Percentiles rank a stretch among this genome's conserved stretches.
These are phyloP conservation scores for Ischnus inquisitorius DNA, from an alignment of 2,888 invertebrate species.

Conservation along the genomic window DNA sequence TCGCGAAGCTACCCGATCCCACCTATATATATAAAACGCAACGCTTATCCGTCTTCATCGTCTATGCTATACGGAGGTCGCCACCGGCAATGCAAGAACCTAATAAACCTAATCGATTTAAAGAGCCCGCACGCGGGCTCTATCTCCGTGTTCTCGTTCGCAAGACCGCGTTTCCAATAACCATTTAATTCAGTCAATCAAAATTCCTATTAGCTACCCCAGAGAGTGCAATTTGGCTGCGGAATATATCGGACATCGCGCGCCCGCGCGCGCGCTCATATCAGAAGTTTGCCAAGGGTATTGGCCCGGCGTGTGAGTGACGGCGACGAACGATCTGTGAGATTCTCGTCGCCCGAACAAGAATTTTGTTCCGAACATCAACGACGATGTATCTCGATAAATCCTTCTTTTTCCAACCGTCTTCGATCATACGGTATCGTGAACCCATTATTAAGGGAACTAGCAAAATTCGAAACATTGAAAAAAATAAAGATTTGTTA, in stretches of 20 bases:
- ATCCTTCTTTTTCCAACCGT: background rate
- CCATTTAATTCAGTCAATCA: constrained; percentile 85
- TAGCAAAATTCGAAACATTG: too few relatives aligned
- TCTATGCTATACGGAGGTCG: constrained; percentile 28
- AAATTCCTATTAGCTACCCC: constrained; percentile 84
- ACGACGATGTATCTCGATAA: background rate
- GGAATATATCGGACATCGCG: constrained; percentile 80
- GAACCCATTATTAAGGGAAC: background rate
- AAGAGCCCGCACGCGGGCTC: constrained; percentile 74
- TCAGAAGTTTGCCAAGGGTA: constrained; percentile 81
- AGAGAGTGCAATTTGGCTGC: constrained; percentile 82
- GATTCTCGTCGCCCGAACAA: constrained; percentile 56
- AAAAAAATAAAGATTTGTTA: too few relatives aligned
- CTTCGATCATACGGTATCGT: background rate
- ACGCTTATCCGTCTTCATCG: constrained; percentile 53
- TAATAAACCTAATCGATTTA: constrained; percentile 82
- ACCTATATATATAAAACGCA: background rate
- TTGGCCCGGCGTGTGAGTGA: constrained; percentile 74
- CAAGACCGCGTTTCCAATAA: constrained; percentile 80
- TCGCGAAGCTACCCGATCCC: constrained; percentile 17
- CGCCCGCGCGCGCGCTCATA: constrained; percentile 78
- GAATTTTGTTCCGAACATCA: background rate
- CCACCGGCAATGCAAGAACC: constrained; percentile 62
- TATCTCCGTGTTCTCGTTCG: constrained; percentile 47
- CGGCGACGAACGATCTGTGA: constrained; percentile 75